These are phyloP conservation scores for Jacana jacana DNA, from an alignment of 2,113 vertebrate genomes.

Conservation along the genomic window DNA sequence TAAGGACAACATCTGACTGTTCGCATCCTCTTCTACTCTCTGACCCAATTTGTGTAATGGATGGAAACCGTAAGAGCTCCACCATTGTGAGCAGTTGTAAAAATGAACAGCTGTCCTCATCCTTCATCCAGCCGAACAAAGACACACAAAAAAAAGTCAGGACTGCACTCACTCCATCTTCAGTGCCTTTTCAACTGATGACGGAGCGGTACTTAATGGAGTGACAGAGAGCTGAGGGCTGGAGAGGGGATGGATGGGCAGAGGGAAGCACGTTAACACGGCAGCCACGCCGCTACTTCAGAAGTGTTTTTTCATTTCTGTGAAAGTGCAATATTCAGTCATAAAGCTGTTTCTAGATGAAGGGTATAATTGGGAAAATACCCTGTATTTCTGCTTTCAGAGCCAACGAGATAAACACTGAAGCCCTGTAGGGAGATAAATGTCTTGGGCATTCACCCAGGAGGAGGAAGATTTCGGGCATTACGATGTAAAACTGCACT, in stretches of 20 bases:
- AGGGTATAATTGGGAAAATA: neutral
- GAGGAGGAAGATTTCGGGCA: neutral
- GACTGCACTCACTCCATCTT: neutral
- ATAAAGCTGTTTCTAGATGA: neutral
- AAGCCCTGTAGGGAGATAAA: neutral
- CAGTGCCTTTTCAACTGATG: neutral
- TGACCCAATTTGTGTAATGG: neutral
- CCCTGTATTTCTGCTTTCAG: neutral
- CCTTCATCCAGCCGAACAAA: neutral
- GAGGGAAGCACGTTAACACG: neutral
- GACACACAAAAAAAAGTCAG: neutral
- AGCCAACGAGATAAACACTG: neutral
- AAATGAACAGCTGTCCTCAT: neutral
- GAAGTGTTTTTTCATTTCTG: neutral
- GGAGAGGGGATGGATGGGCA: neutral
- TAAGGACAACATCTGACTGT: neutral
- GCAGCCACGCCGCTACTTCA: neutral
- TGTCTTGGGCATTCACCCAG: neutral
- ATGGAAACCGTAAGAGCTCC: neutral
- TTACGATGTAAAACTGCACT: constrained; percentile 3
- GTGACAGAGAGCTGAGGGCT: neutral
- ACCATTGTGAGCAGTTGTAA: neutral
- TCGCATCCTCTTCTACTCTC: neutral
- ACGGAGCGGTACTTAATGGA: neutral
- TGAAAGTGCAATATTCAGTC: neutral